A percentile compares a stretch with the other conserved stretches of the same genome.
Evolutionary conservation across 2,888 invertebrate species (phyloP).

Genomic region (Amblyteles armatorius): DNA sequence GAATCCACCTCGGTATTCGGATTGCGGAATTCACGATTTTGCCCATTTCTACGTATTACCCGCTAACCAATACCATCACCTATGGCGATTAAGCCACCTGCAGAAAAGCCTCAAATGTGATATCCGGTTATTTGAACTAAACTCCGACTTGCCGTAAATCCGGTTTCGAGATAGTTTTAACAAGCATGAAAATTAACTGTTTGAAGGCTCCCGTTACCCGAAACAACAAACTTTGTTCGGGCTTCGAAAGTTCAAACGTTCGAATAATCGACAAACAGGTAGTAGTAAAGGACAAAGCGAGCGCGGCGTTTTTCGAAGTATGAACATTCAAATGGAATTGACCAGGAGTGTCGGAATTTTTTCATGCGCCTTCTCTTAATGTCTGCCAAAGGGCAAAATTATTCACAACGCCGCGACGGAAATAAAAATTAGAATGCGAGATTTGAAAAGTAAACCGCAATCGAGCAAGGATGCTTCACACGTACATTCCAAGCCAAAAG

Average conservation of each 20-base stretch:
- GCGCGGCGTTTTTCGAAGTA: background rate
- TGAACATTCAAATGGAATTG: background rate
- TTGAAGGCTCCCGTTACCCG: background rate
- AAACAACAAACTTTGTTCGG: background rate
- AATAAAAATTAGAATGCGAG: too few relatives aligned
- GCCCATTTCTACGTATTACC: background rate
- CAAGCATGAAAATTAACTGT: background rate
- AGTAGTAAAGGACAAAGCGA: background rate
- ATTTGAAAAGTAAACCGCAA: too few relatives aligned
- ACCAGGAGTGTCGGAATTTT: background rate
- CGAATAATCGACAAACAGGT: background rate
- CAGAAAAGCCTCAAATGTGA: background rate
- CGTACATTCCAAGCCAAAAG: too few relatives aligned
- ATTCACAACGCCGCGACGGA: too few relatives aligned
- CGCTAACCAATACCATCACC: background rate
- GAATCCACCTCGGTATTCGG: background rate
- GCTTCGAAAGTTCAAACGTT: background rate
- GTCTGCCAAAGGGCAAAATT: too few relatives aligned
- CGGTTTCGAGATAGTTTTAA: background rate
- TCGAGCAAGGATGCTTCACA: too few relatives aligned
- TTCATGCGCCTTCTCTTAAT: too few relatives aligned
- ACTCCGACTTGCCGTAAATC: background rate
- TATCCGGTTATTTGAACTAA: slow-evolving; percentile 1
- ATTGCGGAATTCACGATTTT: background rate
- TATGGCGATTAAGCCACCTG: background rate